A percentile compares a stretch with the other conserved stretches of the same genome.
Evolutionary conservation across 2,113 vertebrate species (phyloP).

Genomic region (Myrmophylax atrothorax): DNA sequence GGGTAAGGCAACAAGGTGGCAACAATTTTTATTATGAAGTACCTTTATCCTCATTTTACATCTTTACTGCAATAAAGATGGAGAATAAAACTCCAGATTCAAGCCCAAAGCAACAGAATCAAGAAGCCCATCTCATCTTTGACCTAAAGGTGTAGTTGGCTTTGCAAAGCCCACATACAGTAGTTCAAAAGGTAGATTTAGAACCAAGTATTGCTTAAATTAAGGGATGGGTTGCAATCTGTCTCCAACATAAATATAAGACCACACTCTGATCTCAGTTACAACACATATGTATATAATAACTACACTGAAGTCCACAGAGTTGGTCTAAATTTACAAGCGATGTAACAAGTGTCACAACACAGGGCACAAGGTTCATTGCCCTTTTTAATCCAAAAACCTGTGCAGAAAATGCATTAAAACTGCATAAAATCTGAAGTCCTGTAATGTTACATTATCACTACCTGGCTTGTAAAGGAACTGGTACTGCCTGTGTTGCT

Average conservation of each 20-base stretch:
- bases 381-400: neutral
- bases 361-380: neutral
- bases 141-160: neutral
- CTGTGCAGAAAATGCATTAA: neutral
- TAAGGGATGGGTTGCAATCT: neutral
- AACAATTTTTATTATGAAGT: neutral
- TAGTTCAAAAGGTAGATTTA: neutral
- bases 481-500: neutral
- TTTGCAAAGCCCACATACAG: neutral
- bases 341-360: fast-evolving
- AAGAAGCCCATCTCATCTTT: neutral
- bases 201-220: neutral
- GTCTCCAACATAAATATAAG: neutral
- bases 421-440: neutral
- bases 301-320: neutral
- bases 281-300: neutral
- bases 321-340: neutral
- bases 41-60: neutral
- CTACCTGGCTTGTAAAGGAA: neutral
- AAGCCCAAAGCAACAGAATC: neutral
- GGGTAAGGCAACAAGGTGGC: neutral
- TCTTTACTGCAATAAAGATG: neutral
- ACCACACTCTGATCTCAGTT: neutral
- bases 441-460: neutral
- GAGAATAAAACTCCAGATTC: neutral